Evolutionary conservation across 2,113 vertebrate genomes (phyloP).

Genomic region (Crotalus helleri): DNA sequence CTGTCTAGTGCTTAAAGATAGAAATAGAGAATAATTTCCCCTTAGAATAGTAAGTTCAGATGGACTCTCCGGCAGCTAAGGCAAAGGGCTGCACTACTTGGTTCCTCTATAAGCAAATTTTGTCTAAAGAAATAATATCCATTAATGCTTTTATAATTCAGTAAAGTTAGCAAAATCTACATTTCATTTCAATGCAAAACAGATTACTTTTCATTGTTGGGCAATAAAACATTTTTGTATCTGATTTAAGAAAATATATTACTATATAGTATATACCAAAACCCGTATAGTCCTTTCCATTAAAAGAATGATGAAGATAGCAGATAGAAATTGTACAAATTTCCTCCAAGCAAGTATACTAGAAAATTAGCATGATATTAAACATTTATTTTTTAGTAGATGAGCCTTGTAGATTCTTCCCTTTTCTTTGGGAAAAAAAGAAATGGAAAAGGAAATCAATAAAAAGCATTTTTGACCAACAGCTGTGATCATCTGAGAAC

Average conservation of each 20-base stretch:
- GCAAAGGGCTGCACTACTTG: neutral
- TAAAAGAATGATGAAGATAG: neutral
- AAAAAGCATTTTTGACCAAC: constrained; percentile 33
- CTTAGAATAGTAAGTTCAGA: constrained; percentile 26
- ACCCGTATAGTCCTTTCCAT: neutral
- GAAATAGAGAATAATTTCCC: constrained; percentile 11
- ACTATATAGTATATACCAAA: neutral
- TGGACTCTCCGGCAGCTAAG: neutral
- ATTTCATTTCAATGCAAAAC: neutral
- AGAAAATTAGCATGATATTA: neutral
- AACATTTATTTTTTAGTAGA: neutral
- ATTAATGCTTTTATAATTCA: neutral
- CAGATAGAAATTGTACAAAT: neutral
- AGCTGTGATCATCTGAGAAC: constrained; percentile 8
- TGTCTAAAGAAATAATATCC: neutral
- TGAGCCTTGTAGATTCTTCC: neutral
- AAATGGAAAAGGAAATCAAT: neutral
- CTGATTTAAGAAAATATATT: neutral
- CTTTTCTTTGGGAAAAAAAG: neutral
- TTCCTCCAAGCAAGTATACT: neutral
- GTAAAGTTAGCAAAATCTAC: neutral
- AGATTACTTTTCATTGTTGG: neutral
- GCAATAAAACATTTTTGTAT: neutral
- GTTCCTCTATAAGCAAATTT: neutral
- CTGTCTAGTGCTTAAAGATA: constrained; percentile 24